Conservation (phyloP, 2,888 invertebrate species). For the Oegoconia quadripuncta region DNA sequence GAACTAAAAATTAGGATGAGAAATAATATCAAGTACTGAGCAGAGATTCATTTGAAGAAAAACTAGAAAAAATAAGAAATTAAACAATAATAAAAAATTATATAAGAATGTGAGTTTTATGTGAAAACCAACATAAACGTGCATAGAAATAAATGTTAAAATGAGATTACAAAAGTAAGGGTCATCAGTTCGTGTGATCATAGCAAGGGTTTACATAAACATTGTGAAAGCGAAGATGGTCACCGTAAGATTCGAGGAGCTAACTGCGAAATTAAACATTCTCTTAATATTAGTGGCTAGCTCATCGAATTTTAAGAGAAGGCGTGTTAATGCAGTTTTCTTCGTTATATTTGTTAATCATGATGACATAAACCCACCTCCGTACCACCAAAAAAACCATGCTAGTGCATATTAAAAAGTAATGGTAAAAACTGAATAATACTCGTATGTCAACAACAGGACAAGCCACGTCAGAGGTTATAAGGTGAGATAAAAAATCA, state of each 20-base stretch:
- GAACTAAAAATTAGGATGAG: constrained; percentile 23
- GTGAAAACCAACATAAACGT: constrained; percentile 4
- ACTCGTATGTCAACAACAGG: too few species aligned
- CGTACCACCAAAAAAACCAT: constrained; percentile 56
- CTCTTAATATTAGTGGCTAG: constrained; percentile 3
- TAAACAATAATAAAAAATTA: constrained; percentile 6
- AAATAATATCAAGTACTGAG: constrained; percentile 38
- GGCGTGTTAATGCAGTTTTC: constrained; percentile 46
- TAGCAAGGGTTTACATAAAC: constrained; percentile 19
- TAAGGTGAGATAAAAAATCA: too few species aligned
- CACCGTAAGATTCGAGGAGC: constrained; percentile 41
- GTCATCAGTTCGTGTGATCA: background rate
- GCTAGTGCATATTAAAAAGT: constrained; percentile 49
- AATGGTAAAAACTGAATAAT: too few species aligned
- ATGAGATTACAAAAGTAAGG: background rate
- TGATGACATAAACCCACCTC: constrained; percentile 75
- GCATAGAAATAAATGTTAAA: constrained; percentile 1
- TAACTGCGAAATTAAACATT: background rate
- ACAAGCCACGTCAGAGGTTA: too few species aligned
- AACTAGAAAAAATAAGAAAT: constrained; percentile 7
- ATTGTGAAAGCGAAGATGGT: constrained; percentile 12
- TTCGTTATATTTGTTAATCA: constrained; percentile 56
- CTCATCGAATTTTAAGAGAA: constrained; percentile 47
- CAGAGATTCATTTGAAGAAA: constrained; percentile 55
- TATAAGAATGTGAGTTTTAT: constrained; percentile 23